A percentile compares a stretch with the other conserved stretches of the same genome.
These are phyloP conservation scores for Tachina lurida DNA, from an alignment of 2,888 invertebrate genomes.

Conservation along the genomic window DNA sequence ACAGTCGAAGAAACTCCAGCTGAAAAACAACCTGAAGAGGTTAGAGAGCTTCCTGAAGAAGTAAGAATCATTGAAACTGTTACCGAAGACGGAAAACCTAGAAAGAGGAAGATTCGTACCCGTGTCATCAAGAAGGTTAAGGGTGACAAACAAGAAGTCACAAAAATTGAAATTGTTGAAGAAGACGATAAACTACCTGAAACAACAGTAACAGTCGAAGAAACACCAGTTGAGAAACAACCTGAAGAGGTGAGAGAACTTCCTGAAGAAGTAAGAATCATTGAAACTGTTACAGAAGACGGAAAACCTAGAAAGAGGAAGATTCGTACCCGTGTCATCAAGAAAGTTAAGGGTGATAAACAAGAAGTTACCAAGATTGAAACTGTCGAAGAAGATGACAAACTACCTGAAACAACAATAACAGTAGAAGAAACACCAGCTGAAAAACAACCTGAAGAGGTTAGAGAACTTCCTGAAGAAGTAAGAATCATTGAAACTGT, in stretches of 20 bases:
- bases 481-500: slow-evolving; percentile 71
- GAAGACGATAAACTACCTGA: slow-evolving; percentile 25
- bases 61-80: slow-evolving; percentile 71
- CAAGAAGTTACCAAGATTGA: slow-evolving; percentile 32
- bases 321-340: slow-evolving; percentile 27
- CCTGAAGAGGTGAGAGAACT: slow-evolving; percentile 9
- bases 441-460: slow-evolving; percentile 15
- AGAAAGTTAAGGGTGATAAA: slow-evolving; percentile 11
- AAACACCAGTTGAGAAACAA: background rate
- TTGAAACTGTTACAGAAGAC: slow-evolving; percentile 15
- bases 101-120: slow-evolving; percentile 61
- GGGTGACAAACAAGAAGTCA: slow-evolving; percentile 31
- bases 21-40: slow-evolving; percentile 13
- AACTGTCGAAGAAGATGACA: slow-evolving; percentile 27
- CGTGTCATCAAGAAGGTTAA: slow-evolving; percentile 57
- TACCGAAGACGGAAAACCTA: slow-evolving; percentile 70
- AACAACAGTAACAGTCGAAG: slow-evolving; percentile 24
- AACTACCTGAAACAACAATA: slow-evolving; percentile 9
- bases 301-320: slow-evolving; percentile 15
- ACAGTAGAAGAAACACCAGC: background rate
- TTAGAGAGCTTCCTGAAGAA: slow-evolving; percentile 62
- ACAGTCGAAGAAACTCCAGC: background rate
- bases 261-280: slow-evolving; percentile 21
- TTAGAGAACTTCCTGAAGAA: slow-evolving; percentile 62
- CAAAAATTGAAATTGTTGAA: slow-evolving; percentile 19